Evolutionary conservation across 2,113 vertebrate genomes (phyloP).

Genomic region (Microcebus tavaratra): DNA sequence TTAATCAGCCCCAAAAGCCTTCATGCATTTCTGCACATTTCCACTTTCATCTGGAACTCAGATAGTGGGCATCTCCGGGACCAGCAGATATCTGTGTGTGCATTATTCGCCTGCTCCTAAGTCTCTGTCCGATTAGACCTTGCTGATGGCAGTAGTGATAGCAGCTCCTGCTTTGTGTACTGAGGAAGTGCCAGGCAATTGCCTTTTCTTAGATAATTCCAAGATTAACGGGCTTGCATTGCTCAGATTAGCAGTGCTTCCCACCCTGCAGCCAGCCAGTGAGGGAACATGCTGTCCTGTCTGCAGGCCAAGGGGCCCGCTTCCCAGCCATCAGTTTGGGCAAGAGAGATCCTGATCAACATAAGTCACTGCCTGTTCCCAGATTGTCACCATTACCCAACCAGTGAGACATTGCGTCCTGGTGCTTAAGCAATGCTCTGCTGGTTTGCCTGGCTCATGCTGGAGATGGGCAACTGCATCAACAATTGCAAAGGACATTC

Average conservation of each 20-base stretch:
- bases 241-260: conserved; percentile 32
- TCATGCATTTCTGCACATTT: background rate
- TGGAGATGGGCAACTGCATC: background rate
- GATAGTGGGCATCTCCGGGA: background rate
- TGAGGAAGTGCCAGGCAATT: conserved; percentile 64
- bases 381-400: conserved; percentile 74
- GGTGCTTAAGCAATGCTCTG: conserved; percentile 41
- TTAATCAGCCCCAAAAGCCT: background rate
- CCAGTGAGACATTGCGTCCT: conserved; percentile 60
- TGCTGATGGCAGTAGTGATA: conserved; percentile 37
- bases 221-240: conserved; percentile 56
- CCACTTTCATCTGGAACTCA: background rate
- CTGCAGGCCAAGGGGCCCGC: conserved; percentile 53
- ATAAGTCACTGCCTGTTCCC: conserved; percentile 74
- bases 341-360: conserved; percentile 60
- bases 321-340: conserved; percentile 66
- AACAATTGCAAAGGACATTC: background rate
- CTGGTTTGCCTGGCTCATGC: conserved; percentile 25
- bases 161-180: background rate
- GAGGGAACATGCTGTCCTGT: conserved; percentile 56
- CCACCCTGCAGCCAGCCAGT: conserved; percentile 31
- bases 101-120: conserved; percentile 39
- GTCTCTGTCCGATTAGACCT: conserved; percentile 5
- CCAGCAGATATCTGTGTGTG: background rate
- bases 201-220: conserved; percentile 73